Conservation (phyloP, 1,140 invertebrate species). For the Propsilocerus akamusi region DNA sequence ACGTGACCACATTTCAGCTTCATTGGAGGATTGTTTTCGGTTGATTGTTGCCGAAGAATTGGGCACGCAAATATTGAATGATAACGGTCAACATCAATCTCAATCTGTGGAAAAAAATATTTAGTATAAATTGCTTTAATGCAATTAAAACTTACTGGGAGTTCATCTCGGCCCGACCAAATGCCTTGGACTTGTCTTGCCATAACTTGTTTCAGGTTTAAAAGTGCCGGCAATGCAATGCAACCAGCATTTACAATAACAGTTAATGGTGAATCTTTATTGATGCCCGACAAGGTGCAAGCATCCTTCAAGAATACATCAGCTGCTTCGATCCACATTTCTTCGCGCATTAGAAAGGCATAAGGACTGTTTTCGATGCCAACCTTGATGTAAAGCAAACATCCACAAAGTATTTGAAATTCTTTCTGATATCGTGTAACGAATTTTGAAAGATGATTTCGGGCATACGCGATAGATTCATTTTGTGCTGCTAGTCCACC, state of each 20-base stretch:
- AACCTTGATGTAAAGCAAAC: conserved; percentile 59
- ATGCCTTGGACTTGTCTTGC: conserved; percentile 85
- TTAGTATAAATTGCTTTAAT: background rate
- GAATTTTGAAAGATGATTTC: conserved; percentile 67
- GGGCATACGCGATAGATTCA: conserved; percentile 68
- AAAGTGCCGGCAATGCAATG: conserved; percentile 75
- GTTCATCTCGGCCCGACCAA: conserved; percentile 89
- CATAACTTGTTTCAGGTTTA: conserved; percentile 84
- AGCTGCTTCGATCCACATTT: conserved; percentile 64
- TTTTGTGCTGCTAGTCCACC: conserved; percentile 16
- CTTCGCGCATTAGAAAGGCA: conserved; percentile 52
- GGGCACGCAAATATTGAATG: conserved; percentile 98
- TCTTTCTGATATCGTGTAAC: conserved; percentile 66
- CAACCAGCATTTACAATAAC: conserved; percentile 76
- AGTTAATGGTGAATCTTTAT: conserved; percentile 53
- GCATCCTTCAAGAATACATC: conserved; percentile 88
- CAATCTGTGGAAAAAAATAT: conserved; percentile 42
- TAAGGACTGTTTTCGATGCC: conserved; percentile 71
- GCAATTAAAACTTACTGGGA: conserved; percentile 51
- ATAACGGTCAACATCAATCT: conserved; percentile 78
- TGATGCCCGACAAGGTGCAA: conserved; percentile 74
- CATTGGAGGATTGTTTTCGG: conserved; percentile 94
- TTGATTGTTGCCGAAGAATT: conserved; percentile 89
- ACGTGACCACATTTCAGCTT: conserved; percentile 93
- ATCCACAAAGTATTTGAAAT: conserved; percentile 77